Percentiles rank a stretch among this genome's conserved stretches.
These are phyloP conservation scores for Spinus pinus DNA, from an alignment of 2,797 vertebrate genomes.

Conservation along the genomic window DNA sequence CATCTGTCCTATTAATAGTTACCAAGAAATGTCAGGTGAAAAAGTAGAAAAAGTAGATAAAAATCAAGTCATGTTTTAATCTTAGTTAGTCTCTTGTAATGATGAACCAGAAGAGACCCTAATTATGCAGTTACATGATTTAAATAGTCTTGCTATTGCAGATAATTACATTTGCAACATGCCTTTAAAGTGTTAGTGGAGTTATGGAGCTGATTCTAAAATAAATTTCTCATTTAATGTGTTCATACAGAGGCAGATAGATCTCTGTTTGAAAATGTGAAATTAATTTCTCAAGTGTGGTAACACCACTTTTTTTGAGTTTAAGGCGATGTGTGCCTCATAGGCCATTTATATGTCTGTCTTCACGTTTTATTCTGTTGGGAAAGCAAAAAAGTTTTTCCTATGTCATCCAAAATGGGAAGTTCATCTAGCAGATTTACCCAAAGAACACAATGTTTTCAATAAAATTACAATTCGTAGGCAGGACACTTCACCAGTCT, in stretches of 20 bases:
- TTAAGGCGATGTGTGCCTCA: background rate
- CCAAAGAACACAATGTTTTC: background rate
- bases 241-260: background rate
- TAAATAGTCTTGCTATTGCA: conserved; percentile 19
- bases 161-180: conserved; percentile 44
- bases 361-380: background rate
- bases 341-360: background rate
- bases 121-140: conserved; percentile 56
- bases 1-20: conserved; percentile 52
- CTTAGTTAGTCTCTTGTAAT: conserved; percentile 1
- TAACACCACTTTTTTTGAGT: background rate
- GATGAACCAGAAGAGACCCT: conserved; percentile 48
- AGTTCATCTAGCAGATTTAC: background rate
- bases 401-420: background rate
- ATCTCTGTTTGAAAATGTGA: background rate
- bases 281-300: background rate
- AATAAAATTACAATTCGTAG: background rate
- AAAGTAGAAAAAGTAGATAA: conserved; percentile 8
- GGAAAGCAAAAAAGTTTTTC: background rate
- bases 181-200: background rate
- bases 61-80: conserved; percentile 17
- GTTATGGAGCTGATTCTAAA: background rate
- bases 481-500: background rate
- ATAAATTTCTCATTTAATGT: background rate
- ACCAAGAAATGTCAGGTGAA: conserved; percentile 27